A percentile compares a stretch with the other conserved stretches of the same genome.
phyloP scores from a whole-genome alignment of 2,888 invertebrate genomes.

The Napeogenes inachia region DNA sequence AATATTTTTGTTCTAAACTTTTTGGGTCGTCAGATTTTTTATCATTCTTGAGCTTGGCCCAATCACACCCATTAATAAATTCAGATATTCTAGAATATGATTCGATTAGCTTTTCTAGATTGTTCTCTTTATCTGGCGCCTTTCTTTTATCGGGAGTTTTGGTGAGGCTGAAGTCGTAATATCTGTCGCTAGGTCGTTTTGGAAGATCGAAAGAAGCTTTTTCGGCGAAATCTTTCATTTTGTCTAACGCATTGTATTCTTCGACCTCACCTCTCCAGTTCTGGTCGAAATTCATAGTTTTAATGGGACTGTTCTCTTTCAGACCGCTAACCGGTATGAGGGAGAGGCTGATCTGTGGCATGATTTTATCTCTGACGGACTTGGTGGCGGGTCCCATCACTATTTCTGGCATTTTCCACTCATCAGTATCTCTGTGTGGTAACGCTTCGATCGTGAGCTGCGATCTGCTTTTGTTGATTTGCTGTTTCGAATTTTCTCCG shows the following conservation, averaged over 20 bases:
- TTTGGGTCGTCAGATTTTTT: slow-evolving; percentile 56
- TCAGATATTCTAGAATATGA: slow-evolving; percentile 71
- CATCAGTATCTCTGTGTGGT: slow-evolving; percentile 46
- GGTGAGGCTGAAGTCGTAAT: slow-evolving; percentile 51
- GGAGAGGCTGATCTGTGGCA: slow-evolving; percentile 71
- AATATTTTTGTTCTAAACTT: slow-evolving; percentile 63
- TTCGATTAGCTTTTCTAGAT: slow-evolving; percentile 63
- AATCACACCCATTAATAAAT: slow-evolving; percentile 72
- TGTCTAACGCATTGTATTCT: slow-evolving; percentile 71
- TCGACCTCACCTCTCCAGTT: slow-evolving; percentile 58
- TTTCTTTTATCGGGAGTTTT: slow-evolving; percentile 49
- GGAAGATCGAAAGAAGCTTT: slow-evolving; percentile 70
- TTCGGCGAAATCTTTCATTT: slow-evolving; percentile 74
- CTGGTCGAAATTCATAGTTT: slow-evolving; percentile 56
- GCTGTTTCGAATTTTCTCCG: slow-evolving; percentile 61
- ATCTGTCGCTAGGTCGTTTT: slow-evolving; percentile 55
- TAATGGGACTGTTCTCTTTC: slow-evolving; percentile 61
- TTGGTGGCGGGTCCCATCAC: slow-evolving; percentile 56
- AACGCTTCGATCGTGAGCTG: slow-evolving; percentile 71
- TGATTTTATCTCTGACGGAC: slow-evolving; percentile 55
- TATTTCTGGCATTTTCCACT: slow-evolving; percentile 65
- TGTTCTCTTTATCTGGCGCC: slow-evolving; percentile 55
- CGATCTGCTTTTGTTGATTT: slow-evolving; percentile 73
- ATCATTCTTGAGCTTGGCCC: slow-evolving; percentile 58
- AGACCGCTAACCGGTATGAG: slow-evolving; percentile 65